Evolutionary conservation across 1,140 invertebrate genomes (phyloP).

Genomic region (Nomia melanderi): DNA sequence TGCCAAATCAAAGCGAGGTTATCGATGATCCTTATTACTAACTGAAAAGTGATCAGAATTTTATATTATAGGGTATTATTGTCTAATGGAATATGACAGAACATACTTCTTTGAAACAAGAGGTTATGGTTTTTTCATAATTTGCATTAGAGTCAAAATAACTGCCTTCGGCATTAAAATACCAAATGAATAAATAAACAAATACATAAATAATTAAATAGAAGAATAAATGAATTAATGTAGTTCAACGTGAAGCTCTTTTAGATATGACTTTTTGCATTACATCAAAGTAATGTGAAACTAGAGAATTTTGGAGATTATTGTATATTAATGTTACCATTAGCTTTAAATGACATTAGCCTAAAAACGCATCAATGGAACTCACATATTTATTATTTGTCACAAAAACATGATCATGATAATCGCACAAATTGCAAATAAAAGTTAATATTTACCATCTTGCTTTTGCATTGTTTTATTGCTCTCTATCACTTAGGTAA

Average conservation of each 20-base stretch:
- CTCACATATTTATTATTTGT: not conserved
- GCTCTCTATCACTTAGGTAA: not conserved
- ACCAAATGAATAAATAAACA: constrained; percentile 2
- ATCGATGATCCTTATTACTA: constrained; percentile 7
- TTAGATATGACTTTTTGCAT: not conserved
- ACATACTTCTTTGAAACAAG: not conserved
- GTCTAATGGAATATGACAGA: not conserved
- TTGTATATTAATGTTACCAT: not conserved
- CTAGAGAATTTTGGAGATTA: not conserved
- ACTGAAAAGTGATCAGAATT: constrained; percentile 20
- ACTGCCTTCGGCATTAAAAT: not conserved
- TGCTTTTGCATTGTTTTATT: not conserved
- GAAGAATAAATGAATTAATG: not conserved
- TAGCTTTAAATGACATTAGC: not conserved
- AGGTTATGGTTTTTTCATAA: constrained; percentile 8
- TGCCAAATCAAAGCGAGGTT: not conserved
- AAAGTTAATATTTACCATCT: constrained; percentile 3
- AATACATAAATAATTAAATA: too few species aligned
- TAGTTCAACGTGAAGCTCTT: not conserved
- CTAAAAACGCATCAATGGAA: not conserved
- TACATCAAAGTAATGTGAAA: not conserved
- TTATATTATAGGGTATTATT: constrained; percentile 25
- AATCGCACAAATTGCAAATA: constrained; percentile 30
- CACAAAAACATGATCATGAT: not conserved
- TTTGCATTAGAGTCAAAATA: not conserved